phyloP scores from a whole-genome alignment of 2,888 invertebrate genomes.

The Drosophila niveifrons region DNA sequence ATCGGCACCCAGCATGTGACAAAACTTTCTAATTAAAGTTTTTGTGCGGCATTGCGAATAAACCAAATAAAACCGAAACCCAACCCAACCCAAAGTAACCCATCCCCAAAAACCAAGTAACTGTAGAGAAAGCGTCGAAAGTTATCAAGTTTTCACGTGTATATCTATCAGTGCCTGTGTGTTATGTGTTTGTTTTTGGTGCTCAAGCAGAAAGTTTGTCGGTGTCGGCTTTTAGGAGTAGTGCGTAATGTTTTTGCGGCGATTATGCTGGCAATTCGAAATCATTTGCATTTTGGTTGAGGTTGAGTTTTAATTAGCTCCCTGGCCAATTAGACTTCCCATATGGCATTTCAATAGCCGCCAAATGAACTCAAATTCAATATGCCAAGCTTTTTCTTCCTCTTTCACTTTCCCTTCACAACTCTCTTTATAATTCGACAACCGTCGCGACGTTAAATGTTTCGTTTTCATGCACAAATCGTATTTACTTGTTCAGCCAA shows the following conservation, averaged over 20 bases:
- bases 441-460: background rate
- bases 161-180: slow-evolving; percentile 1
- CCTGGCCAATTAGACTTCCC: slow-evolving; percentile 58
- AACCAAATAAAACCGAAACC: slow-evolving; percentile 23
- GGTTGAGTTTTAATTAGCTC: slow-evolving; percentile 66
- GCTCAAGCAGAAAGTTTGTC: slow-evolving; percentile 53
- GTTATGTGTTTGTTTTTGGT: slow-evolving; percentile 58
- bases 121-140: slow-evolving; percentile 56
- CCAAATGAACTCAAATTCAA: slow-evolving; percentile 47
- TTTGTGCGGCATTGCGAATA: slow-evolving; percentile 53
- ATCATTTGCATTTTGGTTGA: slow-evolving; percentile 51
- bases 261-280: slow-evolving; percentile 51
- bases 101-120: slow-evolving; percentile 3
- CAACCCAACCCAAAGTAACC: background rate
- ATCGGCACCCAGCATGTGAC: slow-evolving; percentile 71
- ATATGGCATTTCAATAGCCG: slow-evolving; percentile 46
- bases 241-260: slow-evolving; percentile 55
- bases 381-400: slow-evolving; percentile 14
- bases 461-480: slow-evolving; percentile 29
- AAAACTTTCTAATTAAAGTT: slow-evolving; percentile 81
- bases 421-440: slow-evolving; percentile 5
- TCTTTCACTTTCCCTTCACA: background rate
- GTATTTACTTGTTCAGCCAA: slow-evolving; percentile 37
- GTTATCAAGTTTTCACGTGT: slow-evolving; percentile 74
- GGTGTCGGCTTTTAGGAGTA: slow-evolving; percentile 73